A percentile compares a stretch with the other conserved stretches of the same genome.
phyloP scores from a whole-genome alignment of 2,797 vertebrate genomes.

The Pagetopsis macropterus region DNA sequence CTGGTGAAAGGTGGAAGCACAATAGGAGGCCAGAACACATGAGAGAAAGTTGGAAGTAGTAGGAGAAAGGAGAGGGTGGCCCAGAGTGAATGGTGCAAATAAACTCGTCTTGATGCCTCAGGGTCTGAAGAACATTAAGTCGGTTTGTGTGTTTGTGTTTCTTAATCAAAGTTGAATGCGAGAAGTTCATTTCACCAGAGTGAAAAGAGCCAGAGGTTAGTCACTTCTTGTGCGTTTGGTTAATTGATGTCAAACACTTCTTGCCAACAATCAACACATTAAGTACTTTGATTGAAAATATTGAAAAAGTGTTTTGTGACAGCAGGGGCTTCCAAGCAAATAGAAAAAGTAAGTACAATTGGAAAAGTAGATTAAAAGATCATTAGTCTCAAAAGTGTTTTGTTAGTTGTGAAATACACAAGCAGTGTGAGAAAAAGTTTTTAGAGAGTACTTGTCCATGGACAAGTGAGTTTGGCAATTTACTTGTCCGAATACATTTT shows the following conservation, averaged over 20 bases:
- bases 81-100: background rate
- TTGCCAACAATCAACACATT: constrained; percentile 1
- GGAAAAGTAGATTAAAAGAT: constrained; percentile 10
- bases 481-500: too few relatives aligned
- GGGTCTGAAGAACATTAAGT: background rate
- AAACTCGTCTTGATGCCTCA: background rate
- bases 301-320: background rate
- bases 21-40: background rate
- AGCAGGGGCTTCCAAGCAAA: constrained; percentile 5
- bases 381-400: constrained; percentile 11
- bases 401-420: background rate
- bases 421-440: too few relatives aligned
- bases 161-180: background rate
- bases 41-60: background rate
- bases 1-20: background rate
- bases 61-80: background rate
- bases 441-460: too few relatives aligned
- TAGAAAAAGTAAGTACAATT: background rate
- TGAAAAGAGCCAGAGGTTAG: background rate
- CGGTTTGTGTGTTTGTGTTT: background rate
- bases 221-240: background rate
- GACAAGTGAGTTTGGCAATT: too few relatives aligned
- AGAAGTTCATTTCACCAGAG: background rate
- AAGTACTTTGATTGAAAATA: background rate
- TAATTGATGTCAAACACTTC: constrained; percentile 7